Conservation (phyloP, 2,797 vertebrate genomes). For the Huso huso region DNA sequence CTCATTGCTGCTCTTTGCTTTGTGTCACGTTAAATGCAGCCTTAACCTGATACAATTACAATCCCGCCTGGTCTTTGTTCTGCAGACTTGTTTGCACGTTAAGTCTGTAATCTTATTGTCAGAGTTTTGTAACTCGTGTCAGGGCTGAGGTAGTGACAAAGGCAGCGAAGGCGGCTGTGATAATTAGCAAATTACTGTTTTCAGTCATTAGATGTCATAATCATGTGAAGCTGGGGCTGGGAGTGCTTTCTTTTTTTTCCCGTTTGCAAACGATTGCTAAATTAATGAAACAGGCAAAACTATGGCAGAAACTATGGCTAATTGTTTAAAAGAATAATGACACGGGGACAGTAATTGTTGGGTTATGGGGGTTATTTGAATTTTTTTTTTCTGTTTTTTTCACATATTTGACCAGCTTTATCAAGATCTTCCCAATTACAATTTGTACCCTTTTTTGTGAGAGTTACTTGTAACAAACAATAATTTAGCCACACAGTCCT, state of each 20-base stretch:
- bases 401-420: too few relatives aligned
- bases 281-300: background rate
- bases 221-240: conserved; percentile 26
- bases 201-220: conserved; percentile 47
- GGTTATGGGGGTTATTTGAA: background rate
- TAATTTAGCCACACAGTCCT: too few relatives aligned
- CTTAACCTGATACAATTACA: conserved; percentile 14
- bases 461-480: too few relatives aligned
- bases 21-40: background rate
- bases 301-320: background rate
- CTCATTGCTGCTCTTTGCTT: background rate
- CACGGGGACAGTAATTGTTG: background rate
- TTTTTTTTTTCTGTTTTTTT: too few relatives aligned
- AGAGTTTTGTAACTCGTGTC: conserved; percentile 8
- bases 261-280: background rate
- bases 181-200: conserved; percentile 70
- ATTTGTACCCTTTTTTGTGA: too few relatives aligned
- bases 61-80: conserved; percentile 4
- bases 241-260: background rate
- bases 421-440: too few relatives aligned
- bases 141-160: conserved; percentile 26
- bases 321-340: background rate
- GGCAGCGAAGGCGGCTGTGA: conserved; percentile 41
- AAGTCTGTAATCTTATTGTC: conserved; percentile 25
- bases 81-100: background rate